phyloP scores from a whole-genome alignment of 2,797 vertebrate genomes.

The Miichthys miiuy region DNA sequence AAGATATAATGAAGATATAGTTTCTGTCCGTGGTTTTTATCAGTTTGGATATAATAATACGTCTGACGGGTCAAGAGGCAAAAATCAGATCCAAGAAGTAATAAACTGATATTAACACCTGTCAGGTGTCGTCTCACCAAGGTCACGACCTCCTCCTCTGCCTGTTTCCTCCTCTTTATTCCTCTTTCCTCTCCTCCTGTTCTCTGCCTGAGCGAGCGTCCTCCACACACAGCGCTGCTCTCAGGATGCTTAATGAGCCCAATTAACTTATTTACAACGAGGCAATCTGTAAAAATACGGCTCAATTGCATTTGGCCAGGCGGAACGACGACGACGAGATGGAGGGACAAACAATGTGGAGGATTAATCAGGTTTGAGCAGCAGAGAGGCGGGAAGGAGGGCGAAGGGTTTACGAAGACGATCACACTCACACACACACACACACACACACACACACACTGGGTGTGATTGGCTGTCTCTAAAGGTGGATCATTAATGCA shows the following conservation, averaged over 20 bases:
- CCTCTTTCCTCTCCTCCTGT: conserved; percentile 5
- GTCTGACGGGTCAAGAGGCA: background rate
- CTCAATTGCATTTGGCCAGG: conserved; percentile 37
- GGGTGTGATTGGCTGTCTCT: background rate
- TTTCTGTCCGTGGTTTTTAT: too few relatives aligned
- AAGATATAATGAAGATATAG: too few relatives aligned
- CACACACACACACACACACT: background rate
- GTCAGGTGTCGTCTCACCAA: background rate
- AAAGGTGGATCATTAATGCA: background rate
- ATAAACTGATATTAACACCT: background rate
- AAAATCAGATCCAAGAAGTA: too few relatives aligned
- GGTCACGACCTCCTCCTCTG: background rate
- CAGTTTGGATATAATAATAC: background rate
- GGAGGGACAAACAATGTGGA: conserved; percentile 34
- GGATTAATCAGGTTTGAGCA: conserved; percentile 46
- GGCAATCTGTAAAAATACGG: conserved; percentile 53
- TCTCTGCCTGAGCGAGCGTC: conserved; percentile 31
- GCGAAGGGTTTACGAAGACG: background rate
- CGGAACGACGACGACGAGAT: background rate
- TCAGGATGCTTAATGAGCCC: conserved; percentile 64
- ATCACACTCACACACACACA: background rate
- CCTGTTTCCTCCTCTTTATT: conserved; percentile 18
- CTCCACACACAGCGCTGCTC: conserved; percentile 40
- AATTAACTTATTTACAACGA: conserved; percentile 67
- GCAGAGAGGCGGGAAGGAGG: conserved; percentile 2